Base-by-base conservation (phyloP, 2,888 invertebrate genomes). In the Oasisia sp. region DNA sequence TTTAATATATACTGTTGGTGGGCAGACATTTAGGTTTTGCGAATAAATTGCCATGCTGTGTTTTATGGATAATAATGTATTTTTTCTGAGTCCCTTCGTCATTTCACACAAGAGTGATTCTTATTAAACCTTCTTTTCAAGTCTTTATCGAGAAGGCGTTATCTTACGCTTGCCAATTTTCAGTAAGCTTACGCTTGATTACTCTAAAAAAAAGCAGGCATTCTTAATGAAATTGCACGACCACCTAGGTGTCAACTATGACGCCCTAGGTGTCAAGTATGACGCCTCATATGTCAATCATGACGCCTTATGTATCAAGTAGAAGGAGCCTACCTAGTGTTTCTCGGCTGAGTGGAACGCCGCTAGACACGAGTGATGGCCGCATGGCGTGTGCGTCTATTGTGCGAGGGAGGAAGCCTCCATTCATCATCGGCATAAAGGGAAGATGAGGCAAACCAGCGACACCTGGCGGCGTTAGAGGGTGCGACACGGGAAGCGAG, bases 341-440 rank as follows among this genome's bases (percentile, higher is more conserved):
- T 14, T 74, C 74, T 74, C 74, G 27, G 74, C n/a, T 27, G 74
- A 74, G 74, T 74, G 74, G 74, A 74, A n/a, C 74, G 27, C 74
- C 74, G 74, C 74, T n/a, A 74, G 74, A 74, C 74, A 74, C 74
- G 74, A 74, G 74, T 74, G 74, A 74, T 19, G 14, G 74, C 27
- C 74, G 27, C n/a, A 74, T 74, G 74, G 19, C 74, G n/a, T 74
- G 74, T 74, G 74, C 74, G 74, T 74, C 74, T 19, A 74, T 74
- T 74, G 74, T 74, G 27, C 74, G 74, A 74, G 74, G 74, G 27
- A 74, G 74, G 74, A 74, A 74, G 74, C n/a, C 74, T 74, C 74
- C 74, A 74, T 74, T 74, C 74, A 74, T 27, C 74, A 74, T 74
- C 27, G 74, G 74, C 74, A 74, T 74, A 7, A 74, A 74, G 74